These are phyloP conservation scores for Choloepus didactylus DNA, from an alignment of 2,797 vertebrate species.

Conservation along the genomic window DNA sequence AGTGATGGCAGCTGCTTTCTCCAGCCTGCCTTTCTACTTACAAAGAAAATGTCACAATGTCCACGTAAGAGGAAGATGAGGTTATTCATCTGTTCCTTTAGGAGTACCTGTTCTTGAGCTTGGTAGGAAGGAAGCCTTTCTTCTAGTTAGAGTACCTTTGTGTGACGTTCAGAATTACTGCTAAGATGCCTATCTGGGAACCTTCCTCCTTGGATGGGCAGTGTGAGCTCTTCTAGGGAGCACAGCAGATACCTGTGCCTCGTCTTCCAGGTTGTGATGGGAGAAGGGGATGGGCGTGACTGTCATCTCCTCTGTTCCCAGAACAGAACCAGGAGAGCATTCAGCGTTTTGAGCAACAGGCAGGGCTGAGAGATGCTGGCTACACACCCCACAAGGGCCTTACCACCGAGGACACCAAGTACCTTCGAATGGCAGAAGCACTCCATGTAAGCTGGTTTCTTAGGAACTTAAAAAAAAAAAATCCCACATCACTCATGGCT, in stretches of 20 bases:
- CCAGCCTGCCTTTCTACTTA: background rate
- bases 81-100: background rate
- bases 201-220: background rate
- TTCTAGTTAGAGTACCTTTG: background rate
- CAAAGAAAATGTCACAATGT: background rate
- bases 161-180: background rate
- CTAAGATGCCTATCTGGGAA: too few species aligned
- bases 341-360: constrained; percentile 95
- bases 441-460: constrained; percentile 91
- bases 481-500: background rate
- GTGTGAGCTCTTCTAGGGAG: background rate
- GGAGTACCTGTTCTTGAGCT: background rate
- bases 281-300: background rate
- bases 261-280: background rate
- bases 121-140: background rate
- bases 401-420: constrained; percentile 94
- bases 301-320: constrained; percentile 86
- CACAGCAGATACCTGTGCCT: background rate
- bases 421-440: constrained; percentile 93
- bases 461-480: background rate
- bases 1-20: background rate
- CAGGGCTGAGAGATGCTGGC: constrained; percentile 94
- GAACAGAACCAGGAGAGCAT: constrained; percentile 96
- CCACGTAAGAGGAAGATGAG: background rate
- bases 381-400: constrained; percentile 97